Conservation (phyloP, 2,113 vertebrate genomes). For the Axis porcinus region DNA sequence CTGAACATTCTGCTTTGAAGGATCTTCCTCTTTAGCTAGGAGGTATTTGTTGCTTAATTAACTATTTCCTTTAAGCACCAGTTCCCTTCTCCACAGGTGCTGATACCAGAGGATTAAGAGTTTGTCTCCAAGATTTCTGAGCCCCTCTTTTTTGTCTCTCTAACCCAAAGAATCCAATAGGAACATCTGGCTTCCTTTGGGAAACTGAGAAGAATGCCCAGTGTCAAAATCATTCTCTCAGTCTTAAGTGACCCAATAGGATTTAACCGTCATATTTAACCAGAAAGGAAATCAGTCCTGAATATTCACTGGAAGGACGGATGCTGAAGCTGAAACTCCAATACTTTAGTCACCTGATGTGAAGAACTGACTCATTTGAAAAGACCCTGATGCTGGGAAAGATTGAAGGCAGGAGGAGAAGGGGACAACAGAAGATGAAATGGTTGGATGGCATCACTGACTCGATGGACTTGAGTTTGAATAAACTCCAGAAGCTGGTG, state of each 20-base stretch:
- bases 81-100: neutral
- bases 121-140: neutral
- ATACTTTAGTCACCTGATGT: neutral
- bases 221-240: neutral
- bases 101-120: neutral
- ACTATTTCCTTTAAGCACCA: neutral
- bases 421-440: neutral
- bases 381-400: neutral
- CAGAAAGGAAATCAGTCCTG: neutral
- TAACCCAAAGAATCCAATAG: neutral
- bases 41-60: neutral
- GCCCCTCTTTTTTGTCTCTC: neutral
- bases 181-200: neutral
- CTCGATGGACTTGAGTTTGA: neutral
- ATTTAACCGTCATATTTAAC: neutral
- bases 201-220: neutral
- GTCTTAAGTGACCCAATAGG: neutral
- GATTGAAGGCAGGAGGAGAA: neutral
- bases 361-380: neutral
- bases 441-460: neutral
- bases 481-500: neutral
- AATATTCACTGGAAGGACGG: neutral
- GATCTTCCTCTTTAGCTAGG: neutral
- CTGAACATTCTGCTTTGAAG: neutral
- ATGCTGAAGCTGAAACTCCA: neutral